Evolutionary conservation across 2,888 invertebrate genomes (phyloP), one percentile per base, ranked within the genome.

Genomic region (Exocentrus adspersus): DNA sequence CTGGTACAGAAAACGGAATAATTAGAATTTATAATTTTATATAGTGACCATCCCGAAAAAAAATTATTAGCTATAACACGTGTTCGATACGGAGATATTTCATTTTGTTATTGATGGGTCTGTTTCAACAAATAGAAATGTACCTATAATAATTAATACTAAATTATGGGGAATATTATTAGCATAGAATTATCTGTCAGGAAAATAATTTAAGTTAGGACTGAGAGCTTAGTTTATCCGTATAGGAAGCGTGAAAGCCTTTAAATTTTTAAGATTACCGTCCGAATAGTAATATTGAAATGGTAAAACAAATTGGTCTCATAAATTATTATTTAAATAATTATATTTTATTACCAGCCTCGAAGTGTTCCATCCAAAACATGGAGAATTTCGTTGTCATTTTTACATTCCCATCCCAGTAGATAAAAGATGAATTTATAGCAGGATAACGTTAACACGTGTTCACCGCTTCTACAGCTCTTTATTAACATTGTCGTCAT

Each of bases 51-150:
- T n/a, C n/a, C n/a, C n/a, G n/a, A n/a, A 16, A 46, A 48, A 28
- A 28, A 48, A 28, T 48, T 28, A 48, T 48, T 28, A 16, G 48
- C 17, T 28, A 48, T 30, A 48, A 30, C 48, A 48, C 48, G 28
- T 48, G 48, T 48, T 30, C 7, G 14, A 21, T 14, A 1, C 14
- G 14, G 9, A 6, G 9, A 48, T 28, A 16, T 16, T 16, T 48
- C 37, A 37, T n/a, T 24, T 3, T 7, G 24, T 45, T 48, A 16
- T 7, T 48, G 14, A 30, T 3, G 28, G 28, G 7, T 24, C 7
- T 16, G 12, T 48, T 48, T 30, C 46, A 10, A 16, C 12, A 48
- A 48, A 37, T 12, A 37, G 28, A 48, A 30, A 28, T 14, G 10
- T 48, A 48, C n/a, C n/a, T n/a, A n/a, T n/a, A n/a, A n/a, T 28